phyloP scores from a whole-genome alignment of 2,113 vertebrate genomes.

The Madoqua kirkii region DNA sequence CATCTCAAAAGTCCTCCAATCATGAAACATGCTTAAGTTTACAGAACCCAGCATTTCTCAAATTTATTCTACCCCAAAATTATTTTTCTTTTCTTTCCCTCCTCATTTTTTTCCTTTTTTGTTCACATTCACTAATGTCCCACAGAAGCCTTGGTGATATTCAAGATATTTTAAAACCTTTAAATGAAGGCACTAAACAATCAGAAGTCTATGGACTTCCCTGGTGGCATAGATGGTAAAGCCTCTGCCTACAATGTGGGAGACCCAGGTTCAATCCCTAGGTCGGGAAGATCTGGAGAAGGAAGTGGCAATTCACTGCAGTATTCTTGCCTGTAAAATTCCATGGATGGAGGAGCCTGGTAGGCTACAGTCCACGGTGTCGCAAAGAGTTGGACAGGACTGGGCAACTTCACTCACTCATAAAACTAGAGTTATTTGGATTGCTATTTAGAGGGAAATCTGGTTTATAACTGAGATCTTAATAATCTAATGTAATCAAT shows the following conservation, averaged over 20 bases:
- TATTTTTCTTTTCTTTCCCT: neutral
- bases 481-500: neutral
- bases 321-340: neutral
- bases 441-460: neutral
- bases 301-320: neutral
- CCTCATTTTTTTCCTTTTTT: neutral
- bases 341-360: neutral
- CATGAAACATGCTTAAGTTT: neutral
- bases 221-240: neutral
- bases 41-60: neutral
- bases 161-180: neutral
- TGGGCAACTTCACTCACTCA: neutral
- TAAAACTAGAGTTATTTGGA: neutral
- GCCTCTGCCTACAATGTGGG: neutral
- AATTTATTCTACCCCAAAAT: neutral
- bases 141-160: neutral
- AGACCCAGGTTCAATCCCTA: neutral
- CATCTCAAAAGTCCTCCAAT: neutral
- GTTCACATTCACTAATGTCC: neutral
- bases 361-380: neutral
- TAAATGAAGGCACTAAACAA: neutral
- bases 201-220: neutral
- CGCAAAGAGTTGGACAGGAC: rapidly evolving
- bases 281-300: neutral
- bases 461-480: neutral